Evolutionary conservation across 2,797 vertebrate genomes (phyloP), one percentile per base, ranked within the genome.

Genomic region (Syngnathus acus): DNA sequence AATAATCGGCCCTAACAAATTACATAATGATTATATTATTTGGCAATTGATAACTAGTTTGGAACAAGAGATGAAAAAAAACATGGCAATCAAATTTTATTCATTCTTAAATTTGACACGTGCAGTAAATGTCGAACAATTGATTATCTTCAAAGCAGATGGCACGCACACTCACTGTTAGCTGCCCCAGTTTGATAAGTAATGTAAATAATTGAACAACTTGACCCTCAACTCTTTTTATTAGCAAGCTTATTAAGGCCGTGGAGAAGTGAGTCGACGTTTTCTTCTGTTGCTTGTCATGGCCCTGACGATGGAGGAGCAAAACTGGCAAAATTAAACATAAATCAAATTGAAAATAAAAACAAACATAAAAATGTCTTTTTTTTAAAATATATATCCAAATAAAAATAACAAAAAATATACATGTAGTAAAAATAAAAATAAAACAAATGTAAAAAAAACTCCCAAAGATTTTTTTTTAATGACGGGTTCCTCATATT

Each of bases 121-220:
- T 11, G 51, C 26, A 32, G 19, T 23, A 23, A 21, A 53, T 10
- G 40, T 53, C 6, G n/a, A 23, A 21, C 51, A 53, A 4, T 53
- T 11, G 9, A 53, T 9, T 53, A 23, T 53, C 21, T 53, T 9
- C 8, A 68, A 76, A 75, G 79, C 71, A 83, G 75, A 59, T 65
- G 69, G 68, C 73, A 72, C n/a, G 67, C 82, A 78, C 54, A 37
- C 26, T 32, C 54, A 16, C 8, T 38, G 57, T 59, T 37, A 38
- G 57, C 57, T 4, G 37, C 6, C 7, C 16, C 57, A 37, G 39
- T 51, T 51, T 51, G 50, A 50, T 66, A 65, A 66, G 66, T 37
- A 21, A 48, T 62, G 43, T 82, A 45, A 81, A 80, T 84, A 74
- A 82, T 77, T 83, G 69, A 86, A 23, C 40, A 64, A 38, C 58